Percentiles rank a stretch among this genome's conserved stretches.
These are phyloP conservation scores for Pelusios castaneus DNA, from an alignment of 2,113 vertebrate genomes.

Conservation along the genomic window DNA sequence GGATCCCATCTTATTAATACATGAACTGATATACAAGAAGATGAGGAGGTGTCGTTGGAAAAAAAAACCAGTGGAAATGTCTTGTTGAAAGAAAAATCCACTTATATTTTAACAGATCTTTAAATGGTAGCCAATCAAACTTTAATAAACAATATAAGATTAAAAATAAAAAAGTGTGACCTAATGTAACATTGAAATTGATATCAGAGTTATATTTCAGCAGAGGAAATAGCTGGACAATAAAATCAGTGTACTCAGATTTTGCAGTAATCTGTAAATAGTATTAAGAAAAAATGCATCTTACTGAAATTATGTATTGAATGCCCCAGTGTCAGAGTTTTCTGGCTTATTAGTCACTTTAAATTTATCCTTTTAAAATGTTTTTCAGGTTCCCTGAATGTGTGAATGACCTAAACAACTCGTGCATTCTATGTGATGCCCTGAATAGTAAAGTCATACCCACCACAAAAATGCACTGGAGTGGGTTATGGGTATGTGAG, in stretches of 20 bases:
- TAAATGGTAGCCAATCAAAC: constrained; percentile 8
- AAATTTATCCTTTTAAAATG: not conserved
- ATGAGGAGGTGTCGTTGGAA: constrained; percentile 3
- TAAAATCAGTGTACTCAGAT: constrained; percentile 27
- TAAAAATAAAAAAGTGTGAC: constrained; percentile 46
- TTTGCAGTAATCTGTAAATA: constrained; percentile 24
- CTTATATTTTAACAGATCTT: constrained; percentile 34
- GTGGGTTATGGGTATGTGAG: not conserved
- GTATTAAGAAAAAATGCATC: not conserved
- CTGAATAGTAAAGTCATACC: fast-evolving
- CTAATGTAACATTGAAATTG: constrained; percentile 33
- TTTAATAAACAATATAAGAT: constrained; percentile 13
- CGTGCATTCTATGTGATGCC: not conserved
- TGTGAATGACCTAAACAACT: not conserved
- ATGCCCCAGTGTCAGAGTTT: not conserved
- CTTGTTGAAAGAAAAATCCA: constrained; percentile 35
- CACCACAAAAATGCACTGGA: not conserved
- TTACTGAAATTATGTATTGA: constrained; percentile 7
- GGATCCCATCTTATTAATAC: constrained; percentile 14
- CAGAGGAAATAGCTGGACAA: not conserved
- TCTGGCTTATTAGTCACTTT: not conserved
- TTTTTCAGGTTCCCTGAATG: not conserved
- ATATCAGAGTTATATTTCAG: constrained; percentile 31
- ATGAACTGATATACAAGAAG: not conserved
- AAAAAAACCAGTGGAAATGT: not conserved